These are phyloP conservation scores for Piprites chloris DNA, from an alignment of 2,113 vertebrate species.

Conservation along the genomic window DNA sequence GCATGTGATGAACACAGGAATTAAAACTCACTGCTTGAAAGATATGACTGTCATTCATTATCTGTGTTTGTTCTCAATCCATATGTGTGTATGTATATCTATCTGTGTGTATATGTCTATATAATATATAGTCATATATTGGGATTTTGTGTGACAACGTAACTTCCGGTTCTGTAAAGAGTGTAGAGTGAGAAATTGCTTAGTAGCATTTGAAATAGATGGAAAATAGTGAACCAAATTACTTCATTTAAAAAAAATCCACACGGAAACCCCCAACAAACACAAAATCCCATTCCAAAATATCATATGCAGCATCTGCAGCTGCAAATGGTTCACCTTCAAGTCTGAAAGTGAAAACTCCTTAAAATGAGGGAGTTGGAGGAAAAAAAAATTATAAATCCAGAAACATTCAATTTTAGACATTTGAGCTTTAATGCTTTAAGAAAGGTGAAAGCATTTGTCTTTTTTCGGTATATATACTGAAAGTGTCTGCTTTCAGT, in stretches of 20 bases:
- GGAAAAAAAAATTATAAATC: neutral
- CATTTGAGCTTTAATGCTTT: neutral
- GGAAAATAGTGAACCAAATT: neutral
- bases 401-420: neutral
- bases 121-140: neutral
- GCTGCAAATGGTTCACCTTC: neutral
- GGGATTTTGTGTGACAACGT: neutral
- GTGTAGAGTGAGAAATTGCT: neutral
- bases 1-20: neutral
- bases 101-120: fast-evolving
- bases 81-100: fast-evolving
- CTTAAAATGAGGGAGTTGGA: neutral
- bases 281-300: neutral
- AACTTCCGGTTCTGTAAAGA: neutral
- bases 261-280: neutral
- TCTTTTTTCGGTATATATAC: neutral
- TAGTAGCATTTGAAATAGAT: neutral
- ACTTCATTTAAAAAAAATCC: neutral
- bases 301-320: neutral
- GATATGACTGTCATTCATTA: neutral
- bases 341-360: neutral
- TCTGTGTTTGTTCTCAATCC: neutral
- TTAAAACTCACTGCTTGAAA: neutral
- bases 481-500: neutral
- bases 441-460: neutral